Evolutionary conservation across 2,888 invertebrate genomes (phyloP), one percentile per base, ranked within the genome.

Genomic region (Pristionchus exspectatus): DNA sequence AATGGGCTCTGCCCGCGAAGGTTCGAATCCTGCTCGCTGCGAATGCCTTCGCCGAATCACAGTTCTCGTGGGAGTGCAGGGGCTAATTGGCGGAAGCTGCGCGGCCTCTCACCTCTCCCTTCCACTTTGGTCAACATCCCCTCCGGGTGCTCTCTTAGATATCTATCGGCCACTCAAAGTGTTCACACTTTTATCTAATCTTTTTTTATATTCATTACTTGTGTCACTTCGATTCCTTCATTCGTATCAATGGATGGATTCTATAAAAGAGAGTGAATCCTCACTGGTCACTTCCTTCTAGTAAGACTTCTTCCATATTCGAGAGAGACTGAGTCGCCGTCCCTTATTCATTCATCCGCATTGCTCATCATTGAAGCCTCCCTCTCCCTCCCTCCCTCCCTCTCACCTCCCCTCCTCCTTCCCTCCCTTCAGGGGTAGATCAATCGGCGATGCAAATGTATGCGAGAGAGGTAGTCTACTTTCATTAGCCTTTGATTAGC

Each of bases 1-100:
- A 89, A 59, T 91, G 91, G 90, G 90, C 91, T 91, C 44, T 89
- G 90, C 87, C 87, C 90, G 90, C 90, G 91, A 83, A 90, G 90
- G 90, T 90, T 91, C 92, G 90, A 91, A 89, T 90, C 90, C 86
- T 89, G 86, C 84, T 44, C 84, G 89, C 89, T 86, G 86, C 85
- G 89, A 89, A 86, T 83, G 18, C 27, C 77, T 88, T 88, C 56
- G 88, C 88, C 21, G 44, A 33, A 77, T 77, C 77, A 44, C 21
- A 33, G 24, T 77, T 44, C 24, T 24, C 50, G 18, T 33, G 38
- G 77, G 5, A 21, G 33, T 24, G 21, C 44, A 50, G 14, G 59
- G 77, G 24, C 77, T 77, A 77, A 77, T 77, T 77, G 77, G 50
- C 77, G 77, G 77, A 77, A 44, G 50, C 77, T 24, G 59, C 21